These are phyloP conservation scores for Drosophila anomalipes DNA, from an alignment of 2,888 invertebrate species.

Conservation along the genomic window DNA sequence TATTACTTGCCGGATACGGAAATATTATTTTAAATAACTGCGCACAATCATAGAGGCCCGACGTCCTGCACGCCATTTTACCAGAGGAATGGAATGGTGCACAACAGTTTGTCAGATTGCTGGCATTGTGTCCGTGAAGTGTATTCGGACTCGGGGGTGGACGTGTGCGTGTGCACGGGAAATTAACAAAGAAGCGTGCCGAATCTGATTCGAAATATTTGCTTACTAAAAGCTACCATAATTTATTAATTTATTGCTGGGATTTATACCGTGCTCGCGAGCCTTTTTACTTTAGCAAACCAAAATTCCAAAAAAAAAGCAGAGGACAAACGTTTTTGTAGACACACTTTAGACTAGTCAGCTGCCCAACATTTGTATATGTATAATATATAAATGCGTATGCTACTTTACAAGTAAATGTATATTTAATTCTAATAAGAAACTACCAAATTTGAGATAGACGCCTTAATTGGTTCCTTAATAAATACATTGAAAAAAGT, in stretches of 20 bases:
- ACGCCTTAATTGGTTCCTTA: neutral
- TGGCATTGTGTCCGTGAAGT: constrained; percentile 29
- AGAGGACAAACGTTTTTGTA: neutral
- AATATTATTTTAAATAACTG: constrained; percentile 79
- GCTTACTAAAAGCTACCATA: constrained; percentile 57
- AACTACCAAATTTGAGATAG: neutral
- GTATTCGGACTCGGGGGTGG: constrained; percentile 16
- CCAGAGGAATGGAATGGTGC: constrained; percentile 23
- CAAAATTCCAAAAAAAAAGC: neutral
- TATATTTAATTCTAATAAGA: neutral
- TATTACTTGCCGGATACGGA: constrained; percentile 77
- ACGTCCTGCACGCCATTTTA: constrained; percentile 23
- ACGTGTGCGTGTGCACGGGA: constrained; percentile 75
- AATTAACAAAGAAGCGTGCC: constrained; percentile 77
- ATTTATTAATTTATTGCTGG: constrained; percentile 62
- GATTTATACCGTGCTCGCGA: constrained; percentile 13
- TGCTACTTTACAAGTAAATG: neutral
- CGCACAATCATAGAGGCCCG: constrained; percentile 45
- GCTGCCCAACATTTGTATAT: neutral
- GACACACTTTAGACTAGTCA: neutral
- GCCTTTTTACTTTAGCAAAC: neutral
- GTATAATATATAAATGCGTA: neutral
- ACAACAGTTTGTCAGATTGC: constrained; percentile 24
- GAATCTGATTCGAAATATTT: constrained; percentile 74
- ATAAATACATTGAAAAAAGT: neutral